Conservation (phyloP, 2,888 invertebrate species). For the Latheticus oryzae region DNA sequence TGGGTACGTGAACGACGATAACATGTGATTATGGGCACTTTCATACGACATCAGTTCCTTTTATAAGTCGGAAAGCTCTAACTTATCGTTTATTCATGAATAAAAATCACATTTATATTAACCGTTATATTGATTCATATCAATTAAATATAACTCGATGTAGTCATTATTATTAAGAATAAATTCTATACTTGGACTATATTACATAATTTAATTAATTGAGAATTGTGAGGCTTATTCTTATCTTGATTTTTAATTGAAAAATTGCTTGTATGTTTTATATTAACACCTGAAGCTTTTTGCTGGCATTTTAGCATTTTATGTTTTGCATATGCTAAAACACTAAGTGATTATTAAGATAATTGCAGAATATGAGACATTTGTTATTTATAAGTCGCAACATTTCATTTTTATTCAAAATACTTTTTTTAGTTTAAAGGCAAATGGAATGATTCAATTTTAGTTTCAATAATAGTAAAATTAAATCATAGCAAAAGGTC, state of each 20-base stretch:
- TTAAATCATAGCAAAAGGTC: too few species aligned
- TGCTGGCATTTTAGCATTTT: background rate
- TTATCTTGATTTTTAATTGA: constrained; percentile 12
- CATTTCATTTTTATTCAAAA: background rate
- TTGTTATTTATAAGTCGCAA: constrained; percentile 2
- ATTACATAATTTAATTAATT: constrained; percentile 35
- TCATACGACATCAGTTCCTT: constrained; percentile 27
- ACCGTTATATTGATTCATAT: constrained; percentile 34
- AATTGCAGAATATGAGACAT: constrained; percentile 8
- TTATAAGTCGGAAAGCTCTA: constrained; percentile 33
- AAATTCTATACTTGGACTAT: constrained; percentile 12
- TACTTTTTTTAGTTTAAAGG: too few species aligned
- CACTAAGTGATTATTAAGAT: constrained; percentile 17
- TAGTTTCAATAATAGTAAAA: too few species aligned
- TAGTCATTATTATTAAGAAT: constrained; percentile 15
- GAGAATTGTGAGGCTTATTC: constrained; percentile 15
- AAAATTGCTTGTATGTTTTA: constrained; percentile 4
- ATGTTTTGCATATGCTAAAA: background rate
- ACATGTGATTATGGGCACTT: constrained; percentile 42
- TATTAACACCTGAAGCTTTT: constrained; percentile 24
- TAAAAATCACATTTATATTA: constrained; percentile 40
- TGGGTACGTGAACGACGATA: constrained; percentile 39
- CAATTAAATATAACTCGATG: constrained; percentile 30
- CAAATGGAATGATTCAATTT: too few species aligned
- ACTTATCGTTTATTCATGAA: constrained; percentile 41